Base-by-base conservation (phyloP, 1,140 invertebrate species). In the Eumaeus atala region DNA sequence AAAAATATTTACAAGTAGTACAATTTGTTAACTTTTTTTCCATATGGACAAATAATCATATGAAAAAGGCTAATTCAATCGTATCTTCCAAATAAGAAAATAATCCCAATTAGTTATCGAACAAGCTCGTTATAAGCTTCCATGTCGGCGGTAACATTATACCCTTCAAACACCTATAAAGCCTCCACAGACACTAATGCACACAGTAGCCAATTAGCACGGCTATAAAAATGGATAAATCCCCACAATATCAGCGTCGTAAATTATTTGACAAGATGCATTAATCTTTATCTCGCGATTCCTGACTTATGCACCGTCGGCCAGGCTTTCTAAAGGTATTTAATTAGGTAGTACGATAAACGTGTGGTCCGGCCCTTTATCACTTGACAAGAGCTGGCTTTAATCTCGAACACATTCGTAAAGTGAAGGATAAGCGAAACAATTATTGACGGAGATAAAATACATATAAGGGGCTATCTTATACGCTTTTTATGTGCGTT, bases 261-360 rank as follows among this genome's bases (percentile, higher is more conserved):
- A 81, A 81, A 77, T 81, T 81, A 81, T 80, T 76, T 78, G 74
- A 77, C 70, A 75, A 65, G 68, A 69, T 36, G 54, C 70, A 78
- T 81, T 82, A 70, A 72, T 78, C 72, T 77, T 75, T 78, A 82
- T 78, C 74, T 73, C 68, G 70, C 72, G 54, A 72, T 69, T 70
- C 61, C 73, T 70, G 65, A 68, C 59, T 81, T 69, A 74, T 69
- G 59, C 64, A 56, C 51, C 54, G 66, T 63, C 67, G 69, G 69
- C 40, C 58, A 28, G 21, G 21, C 58, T 62, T 58, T 48, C 54
- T 79, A 77, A 72, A 74, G 72, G 69, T 66, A 64, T 81, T 81
- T 78, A 81, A 78, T 81, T 79, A 79, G 67, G 70, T 28, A 65
- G 64, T 58, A 54, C 73, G 68, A 79, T 77, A 75, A 76, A 66